Base-by-base conservation (phyloP, 2,888 invertebrate genomes). In the Erynnis tages region DNA sequence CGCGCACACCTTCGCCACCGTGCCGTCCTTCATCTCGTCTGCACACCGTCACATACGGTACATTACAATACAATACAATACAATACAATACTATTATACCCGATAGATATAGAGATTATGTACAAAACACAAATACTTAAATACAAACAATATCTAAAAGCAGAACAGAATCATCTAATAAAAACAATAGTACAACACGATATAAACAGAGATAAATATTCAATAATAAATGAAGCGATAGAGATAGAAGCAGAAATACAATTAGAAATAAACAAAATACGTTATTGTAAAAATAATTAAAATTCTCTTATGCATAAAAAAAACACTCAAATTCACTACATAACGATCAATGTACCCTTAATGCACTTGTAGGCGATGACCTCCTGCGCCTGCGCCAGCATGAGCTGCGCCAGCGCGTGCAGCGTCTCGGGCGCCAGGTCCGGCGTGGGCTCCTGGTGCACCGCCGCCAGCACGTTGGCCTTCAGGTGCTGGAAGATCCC, bases 321-420 rank as follows among this genome's bases (percentile, higher is more conserved):
- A n/a, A n/a, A n/a, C n/a, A n/a, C n/a, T n/a, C n/a, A n/a, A n/a
- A n/a, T n/a, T n/a, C n/a, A n/a, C n/a, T n/a, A n/a, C n/a, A n/a
- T n/a, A n/a, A n/a, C n/a, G n/a, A n/a, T n/a, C n/a, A n/a, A n/a
- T 60, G 54, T 73, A 93, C 94, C 96, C 71, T 93, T 92, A 60
- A 96, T 95, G 45, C 98, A 98, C 90, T 99, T 99, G 72, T 95
- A 93, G 40, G 97, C 97, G 79, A 99, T 96, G 60, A 97, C 95
- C 89, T 99, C 99, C 86, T 99, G 99, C 5, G 98, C 99, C 87
- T 99, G 99, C 10, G 99, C 98, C 38, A 99, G 88, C 98, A 98
- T 98, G 43, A 99, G 87, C 40, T 94, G 91, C 46, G 95, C 91
- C 16, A 99, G 90, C 25, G 98, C 97, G 54, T 92, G 92, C 47